Evolutionary conservation across 2,888 invertebrate genomes (phyloP).

Genomic region (Anorthoa munda): DNA sequence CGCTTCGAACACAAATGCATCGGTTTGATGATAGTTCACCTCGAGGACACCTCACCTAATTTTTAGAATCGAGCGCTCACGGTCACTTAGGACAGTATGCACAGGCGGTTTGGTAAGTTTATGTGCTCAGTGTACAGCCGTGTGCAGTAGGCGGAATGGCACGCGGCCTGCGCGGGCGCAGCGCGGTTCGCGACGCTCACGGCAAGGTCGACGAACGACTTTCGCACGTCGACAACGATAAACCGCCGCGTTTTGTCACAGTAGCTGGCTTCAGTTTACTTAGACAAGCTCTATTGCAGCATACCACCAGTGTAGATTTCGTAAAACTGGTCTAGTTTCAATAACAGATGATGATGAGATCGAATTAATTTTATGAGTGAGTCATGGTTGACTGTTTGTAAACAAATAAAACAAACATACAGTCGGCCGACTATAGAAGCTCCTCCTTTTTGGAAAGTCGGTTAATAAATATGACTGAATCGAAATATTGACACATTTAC

Average conservation of each 20-base stretch:
- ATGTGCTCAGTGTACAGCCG: conserved; percentile 72
- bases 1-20: no score
- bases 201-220: conserved; percentile 90
- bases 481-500: not conserved
- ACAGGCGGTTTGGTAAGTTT: conserved; percentile 55
- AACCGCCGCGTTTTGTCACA: conserved; percentile 75
- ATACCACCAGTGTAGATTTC: conserved; percentile 43
- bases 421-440: no score
- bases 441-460: not conserved
- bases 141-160: conserved; percentile 87
- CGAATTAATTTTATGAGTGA: conserved; percentile 3
- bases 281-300: conserved; percentile 61
- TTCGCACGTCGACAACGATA: conserved; percentile 84
- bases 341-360: conserved; percentile 2
- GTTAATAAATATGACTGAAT: conserved; percentile 30
- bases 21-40: no score
- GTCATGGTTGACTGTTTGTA: conserved; percentile 23
- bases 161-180: conserved; percentile 80
- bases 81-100: conserved; percentile 30
- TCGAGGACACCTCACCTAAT: no score
- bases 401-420: no score
- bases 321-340: conserved; percentile 34
- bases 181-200: conserved; percentile 73
- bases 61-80: not conserved
- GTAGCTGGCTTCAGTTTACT: conserved; percentile 66